A percentile compares a stretch with the other conserved stretches of the same genome.
These are phyloP conservation scores for Carassius carassius DNA, from an alignment of 2,113 vertebrate species.

Conservation along the genomic window DNA sequence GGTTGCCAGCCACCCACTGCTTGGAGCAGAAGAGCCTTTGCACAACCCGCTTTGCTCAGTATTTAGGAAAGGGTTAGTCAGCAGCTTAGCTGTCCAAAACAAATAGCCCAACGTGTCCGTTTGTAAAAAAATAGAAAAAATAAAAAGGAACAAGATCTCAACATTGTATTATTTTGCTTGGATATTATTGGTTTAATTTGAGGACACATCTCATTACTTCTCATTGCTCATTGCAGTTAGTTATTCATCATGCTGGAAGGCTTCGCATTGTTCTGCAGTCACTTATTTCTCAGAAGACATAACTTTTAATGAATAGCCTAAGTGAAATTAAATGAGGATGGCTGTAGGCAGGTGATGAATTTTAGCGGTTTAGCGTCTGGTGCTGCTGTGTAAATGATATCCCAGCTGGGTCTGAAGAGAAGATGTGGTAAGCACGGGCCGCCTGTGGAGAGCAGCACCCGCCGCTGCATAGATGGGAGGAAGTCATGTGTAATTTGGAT, in stretches of 20 bases:
- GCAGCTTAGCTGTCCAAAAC: slow-evolving; percentile 49
- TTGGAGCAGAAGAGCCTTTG: slow-evolving; percentile 52
- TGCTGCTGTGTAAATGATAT: slow-evolving; percentile 34
- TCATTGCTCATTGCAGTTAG: slow-evolving; percentile 2
- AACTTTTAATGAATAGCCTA: slow-evolving; percentile 5
- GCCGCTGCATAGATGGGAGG: not conserved
- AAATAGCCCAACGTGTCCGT: slow-evolving; percentile 6
- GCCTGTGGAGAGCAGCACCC: not conserved
- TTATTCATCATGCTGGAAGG: not conserved
- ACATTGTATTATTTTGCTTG: not conserved
- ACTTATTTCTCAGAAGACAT: not conserved
- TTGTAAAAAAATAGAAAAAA: not conserved
- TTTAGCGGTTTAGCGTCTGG: not conserved
- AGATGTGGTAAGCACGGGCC: not conserved
- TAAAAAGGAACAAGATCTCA: not conserved
- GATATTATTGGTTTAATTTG: not conserved
- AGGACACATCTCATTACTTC: not conserved
- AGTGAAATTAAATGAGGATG: slow-evolving; percentile 11
- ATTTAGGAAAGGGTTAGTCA: slow-evolving; percentile 59
- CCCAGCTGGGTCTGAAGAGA: slow-evolving; percentile 22
- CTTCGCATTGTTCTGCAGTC: slow-evolving; percentile 13
- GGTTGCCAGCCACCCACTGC: slow-evolving; percentile 55
- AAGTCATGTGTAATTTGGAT: slow-evolving; percentile 47
- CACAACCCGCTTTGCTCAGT: slow-evolving; percentile 39
- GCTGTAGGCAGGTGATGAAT: slow-evolving; percentile 24